Evolutionary conservation across 2,797 vertebrate species (phyloP), one percentile per base, ranked within the genome.

Genomic region (Capromys pilorides): DNA sequence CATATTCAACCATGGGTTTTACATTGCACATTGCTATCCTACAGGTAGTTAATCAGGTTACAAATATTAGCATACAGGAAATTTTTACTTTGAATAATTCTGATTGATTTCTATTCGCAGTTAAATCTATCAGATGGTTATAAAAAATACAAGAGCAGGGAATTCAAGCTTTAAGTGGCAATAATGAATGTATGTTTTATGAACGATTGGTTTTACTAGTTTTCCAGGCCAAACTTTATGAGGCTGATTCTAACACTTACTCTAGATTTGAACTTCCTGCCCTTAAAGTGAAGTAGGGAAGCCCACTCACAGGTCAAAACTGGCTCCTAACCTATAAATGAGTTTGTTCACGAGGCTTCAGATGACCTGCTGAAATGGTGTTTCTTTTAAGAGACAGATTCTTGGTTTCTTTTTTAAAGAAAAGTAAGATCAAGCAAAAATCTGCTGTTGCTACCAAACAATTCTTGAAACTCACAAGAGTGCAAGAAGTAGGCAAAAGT

Each of bases 341-440:
- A 0, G 2, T 39, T 36, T 94, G 36, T 79, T 82, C 12, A 24
- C 66, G n/a, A 39, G 31, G 8, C n/a, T 10, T 86, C 57, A 67
- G 26, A 66, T 88, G 71, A 66, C 21, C 14, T 18, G 75, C 24
- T 33, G 13, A 75, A 61, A 92, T 18, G 12, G 5, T 13, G 22
- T 88, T 87, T 86, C 31, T 49, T 93, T 81, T 81, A 39, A 18
- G 14, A 85, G 75, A 81, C 18, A 18, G 39, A 84, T 36, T 96
- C 14, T 79, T 21, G 54, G 13, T 86, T 87, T 96, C 6, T 64
- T 87, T 92, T 87, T 85, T 54, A 28, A 92, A 92, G 51, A 92
- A 36, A 93, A 94, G 71, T n/a, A 66, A n/a, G 67, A 83, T 91
- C 88, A 82, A 90, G n/a, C 41, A 88, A 92, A 92, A 92, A 54